Evolutionary conservation across 2,888 invertebrate species (phyloP).

Genomic region (Diabrotica balteata): DNA sequence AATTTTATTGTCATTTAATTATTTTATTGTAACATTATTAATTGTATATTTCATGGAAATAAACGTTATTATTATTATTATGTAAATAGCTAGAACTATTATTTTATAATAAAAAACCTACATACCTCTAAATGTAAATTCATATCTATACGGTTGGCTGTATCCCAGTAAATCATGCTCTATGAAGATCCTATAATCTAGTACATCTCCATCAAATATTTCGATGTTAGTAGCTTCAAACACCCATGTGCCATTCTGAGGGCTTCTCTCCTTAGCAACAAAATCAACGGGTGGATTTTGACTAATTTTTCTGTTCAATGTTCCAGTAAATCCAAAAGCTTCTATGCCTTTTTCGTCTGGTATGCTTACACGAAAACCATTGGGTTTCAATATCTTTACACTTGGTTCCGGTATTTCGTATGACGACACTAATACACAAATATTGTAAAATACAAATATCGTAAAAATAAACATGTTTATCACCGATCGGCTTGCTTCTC

Average conservation of each 20-base stretch:
- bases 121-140: too few species aligned
- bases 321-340: neutral
- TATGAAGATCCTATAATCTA: neutral
- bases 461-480: neutral
- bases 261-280: too few species aligned
- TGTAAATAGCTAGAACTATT: too few species aligned
- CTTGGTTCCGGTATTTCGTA: neutral
- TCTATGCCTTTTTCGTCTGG: neutral
- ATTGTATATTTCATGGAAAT: too few species aligned
- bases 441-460: neutral
- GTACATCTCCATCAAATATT: neutral
- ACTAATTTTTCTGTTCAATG: neutral
- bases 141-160: neutral
- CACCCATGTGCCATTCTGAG: neutral
- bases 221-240: neutral
- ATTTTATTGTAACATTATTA: too few species aligned
- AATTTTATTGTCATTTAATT: too few species aligned
- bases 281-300: too few species aligned
- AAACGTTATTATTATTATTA: too few species aligned
- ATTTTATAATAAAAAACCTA: too few species aligned
- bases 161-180: neutral
- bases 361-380: neutral
- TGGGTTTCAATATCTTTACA: neutral
- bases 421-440: neutral
- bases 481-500: neutral